Base-by-base conservation (phyloP, 2,888 invertebrate species). In the Cyclophora punctaria region DNA sequence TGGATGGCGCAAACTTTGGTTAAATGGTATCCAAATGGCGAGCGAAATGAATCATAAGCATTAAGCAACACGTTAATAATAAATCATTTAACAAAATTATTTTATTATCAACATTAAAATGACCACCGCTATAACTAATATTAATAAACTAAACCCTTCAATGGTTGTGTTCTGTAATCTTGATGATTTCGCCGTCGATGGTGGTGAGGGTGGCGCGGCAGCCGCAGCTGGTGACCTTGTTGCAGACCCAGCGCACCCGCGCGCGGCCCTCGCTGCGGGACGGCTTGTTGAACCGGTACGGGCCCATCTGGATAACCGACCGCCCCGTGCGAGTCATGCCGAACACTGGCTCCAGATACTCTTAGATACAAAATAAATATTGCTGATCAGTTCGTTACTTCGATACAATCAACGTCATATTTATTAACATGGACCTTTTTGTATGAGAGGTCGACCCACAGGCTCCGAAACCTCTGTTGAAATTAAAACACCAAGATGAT, bases 241-340 rank as follows among this genome's bases (percentile, higher is more conserved):
- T 47, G 49, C 74, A 75, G 46, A 33, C 58, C 73, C 73, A 74
- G 5, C 73, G 48, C 0, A 48, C 47, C 54, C 57, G 69, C 3
- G 64, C n/a, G n/a, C n/a, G 56, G 1, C 65, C 69, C 46, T 52
- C 66, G 48, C 64, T 67, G 7, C 56, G 52, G 37, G 60, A 66
- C 54, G 69, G 65, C 7, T 55, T 64, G 45, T 64, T 63, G 46
- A 77, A 78, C 51, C 61, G 71, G 53, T 71, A 57, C 3, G 57
- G 56, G 0, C 77, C 76, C 3, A 78, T 69, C 37, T 73, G 34
- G 34, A 78, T 75, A 3, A 61, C 56, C 0, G 66, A 68, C 1
- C 46, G 67, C 0, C 76, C 76, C 0, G 3, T 45, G 3, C 62
- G 59, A 20, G 35, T 4, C 34, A 34, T 46, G 20, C 34, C 45